phyloP scores from a whole-genome alignment of 2,888 invertebrate genomes.

The Apoderus coryli region DNA sequence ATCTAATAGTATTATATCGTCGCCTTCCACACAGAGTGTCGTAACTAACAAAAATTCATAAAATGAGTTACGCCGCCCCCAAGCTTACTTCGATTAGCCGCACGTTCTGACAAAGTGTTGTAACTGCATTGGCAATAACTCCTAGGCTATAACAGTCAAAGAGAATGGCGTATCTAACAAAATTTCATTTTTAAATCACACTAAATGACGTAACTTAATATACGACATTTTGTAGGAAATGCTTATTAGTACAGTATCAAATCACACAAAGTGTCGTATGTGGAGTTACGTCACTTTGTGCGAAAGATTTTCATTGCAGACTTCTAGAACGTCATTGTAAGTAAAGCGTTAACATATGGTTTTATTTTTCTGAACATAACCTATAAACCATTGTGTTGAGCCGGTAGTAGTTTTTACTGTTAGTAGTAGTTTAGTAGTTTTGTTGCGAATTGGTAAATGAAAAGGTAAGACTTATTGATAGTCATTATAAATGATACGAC shows the following conservation, averaged over 20 bases:
- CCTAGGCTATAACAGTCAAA: conserved; percentile 4
- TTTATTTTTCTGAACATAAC: too few relatives aligned
- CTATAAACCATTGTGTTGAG: too few relatives aligned
- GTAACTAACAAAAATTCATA: neutral
- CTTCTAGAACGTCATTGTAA: conserved; percentile 1
- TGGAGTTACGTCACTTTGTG: conserved; percentile 4
- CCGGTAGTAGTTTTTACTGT: too few relatives aligned
- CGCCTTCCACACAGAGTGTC: conserved; percentile 6
- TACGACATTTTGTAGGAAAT: conserved; percentile 8
- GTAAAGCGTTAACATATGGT: conserved; percentile 3
- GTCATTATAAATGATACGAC: too few relatives aligned
- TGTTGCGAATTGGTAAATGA: too few relatives aligned
- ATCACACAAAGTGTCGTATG: conserved; percentile 4
- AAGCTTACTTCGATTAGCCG: conserved; percentile 1
- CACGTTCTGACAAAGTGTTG: neutral
- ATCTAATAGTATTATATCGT: neutral
- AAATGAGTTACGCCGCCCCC: conserved; percentile 1
- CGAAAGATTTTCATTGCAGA: conserved; percentile 1
- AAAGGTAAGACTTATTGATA: too few relatives aligned
- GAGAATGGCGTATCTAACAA: conserved; percentile 8
- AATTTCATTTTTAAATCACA: conserved; percentile 7
- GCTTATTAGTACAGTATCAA: conserved; percentile 4
- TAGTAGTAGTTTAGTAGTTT: too few relatives aligned
- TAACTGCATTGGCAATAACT: conserved; percentile 4
- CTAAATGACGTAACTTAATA: conserved; percentile 4